phyloP scores from a whole-genome alignment of 2,113 vertebrate genomes.

The Eupsittula cactorum region DNA sequence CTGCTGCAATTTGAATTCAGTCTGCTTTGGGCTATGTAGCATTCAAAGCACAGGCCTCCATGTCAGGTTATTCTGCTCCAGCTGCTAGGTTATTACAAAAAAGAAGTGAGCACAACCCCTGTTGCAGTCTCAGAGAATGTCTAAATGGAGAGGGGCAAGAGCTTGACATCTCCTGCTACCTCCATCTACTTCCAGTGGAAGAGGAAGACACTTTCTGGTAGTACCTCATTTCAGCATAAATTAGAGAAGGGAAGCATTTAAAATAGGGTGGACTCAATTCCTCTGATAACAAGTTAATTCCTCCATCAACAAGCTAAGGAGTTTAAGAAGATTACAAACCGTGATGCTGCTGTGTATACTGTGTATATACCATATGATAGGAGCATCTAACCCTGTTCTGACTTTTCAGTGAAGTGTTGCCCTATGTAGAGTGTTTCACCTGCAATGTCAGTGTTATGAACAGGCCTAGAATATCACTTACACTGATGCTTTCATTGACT shows the following conservation, averaged over 20 bases:
- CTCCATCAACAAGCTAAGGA: background rate
- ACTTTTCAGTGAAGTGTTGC: background rate
- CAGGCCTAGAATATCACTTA: background rate
- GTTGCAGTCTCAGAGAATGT: background rate
- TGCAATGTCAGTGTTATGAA: background rate
- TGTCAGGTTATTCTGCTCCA: background rate
- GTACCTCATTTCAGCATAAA: background rate
- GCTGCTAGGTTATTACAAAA: background rate
- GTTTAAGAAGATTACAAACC: background rate
- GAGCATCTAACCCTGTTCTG: background rate
- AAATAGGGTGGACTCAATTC: background rate
- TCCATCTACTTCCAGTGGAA: background rate
- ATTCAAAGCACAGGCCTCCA: background rate
- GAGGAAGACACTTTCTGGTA: background rate
- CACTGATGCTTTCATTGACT: background rate
- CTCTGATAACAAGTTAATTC: background rate
- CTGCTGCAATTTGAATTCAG: background rate
- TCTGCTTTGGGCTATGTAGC: background rate
- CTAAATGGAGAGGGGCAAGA: background rate
- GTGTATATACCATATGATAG: fast-evolving
- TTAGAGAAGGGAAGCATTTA: background rate
- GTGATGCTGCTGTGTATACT: background rate
- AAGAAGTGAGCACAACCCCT: background rate
- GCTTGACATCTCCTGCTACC: background rate
- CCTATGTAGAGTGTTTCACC: background rate